A percentile compares a stretch with the other conserved stretches of the same genome.
These are phyloP conservation scores for Xestobium rufovillosum DNA, from an alignment of 2,888 invertebrate genomes.

Conservation along the genomic window DNA sequence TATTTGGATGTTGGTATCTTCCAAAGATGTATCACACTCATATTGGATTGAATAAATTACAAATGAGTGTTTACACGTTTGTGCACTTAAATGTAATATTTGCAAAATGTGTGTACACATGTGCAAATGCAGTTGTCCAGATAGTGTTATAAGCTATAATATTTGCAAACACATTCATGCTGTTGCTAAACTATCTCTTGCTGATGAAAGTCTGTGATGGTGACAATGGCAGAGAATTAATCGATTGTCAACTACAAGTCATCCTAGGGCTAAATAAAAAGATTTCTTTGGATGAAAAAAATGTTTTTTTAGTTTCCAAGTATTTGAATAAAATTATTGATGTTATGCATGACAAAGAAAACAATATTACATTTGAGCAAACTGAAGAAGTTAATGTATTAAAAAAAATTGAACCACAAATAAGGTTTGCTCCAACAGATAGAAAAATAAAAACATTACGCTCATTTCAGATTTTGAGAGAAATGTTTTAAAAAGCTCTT, in stretches of 20 bases:
- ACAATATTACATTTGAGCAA: too few relatives aligned
- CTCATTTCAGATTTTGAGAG: too few relatives aligned
- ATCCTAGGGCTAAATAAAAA: constrained; percentile 8
- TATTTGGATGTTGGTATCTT: constrained; percentile 11
- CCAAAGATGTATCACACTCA: constrained; percentile 7
- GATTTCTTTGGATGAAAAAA: constrained; percentile 8
- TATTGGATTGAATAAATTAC: constrained; percentile 11
- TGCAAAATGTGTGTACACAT: constrained; percentile 13
- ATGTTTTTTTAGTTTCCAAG: constrained; percentile 3
- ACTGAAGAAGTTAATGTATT: too few relatives aligned
- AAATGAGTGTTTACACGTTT: constrained; percentile 6
- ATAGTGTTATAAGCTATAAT: constrained; percentile 14
- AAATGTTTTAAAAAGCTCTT: too few relatives aligned
- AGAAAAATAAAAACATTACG: too few relatives aligned
- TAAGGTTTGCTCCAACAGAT: too few relatives aligned
- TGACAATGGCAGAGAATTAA: constrained; percentile 5
- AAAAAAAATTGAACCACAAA: too few relatives aligned
- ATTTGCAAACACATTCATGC: constrained; percentile 17
- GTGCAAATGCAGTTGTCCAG: constrained; percentile 13
- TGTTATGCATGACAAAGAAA: too few relatives aligned
- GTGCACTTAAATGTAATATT: constrained; percentile 8
- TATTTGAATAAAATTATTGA: too few relatives aligned
- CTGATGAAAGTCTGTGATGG: not conserved
- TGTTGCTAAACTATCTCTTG: too few relatives aligned
- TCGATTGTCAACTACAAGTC: constrained; percentile 7